Conservation (phyloP, 1,140 invertebrate species). For the Lepidurus apus region DNA sequence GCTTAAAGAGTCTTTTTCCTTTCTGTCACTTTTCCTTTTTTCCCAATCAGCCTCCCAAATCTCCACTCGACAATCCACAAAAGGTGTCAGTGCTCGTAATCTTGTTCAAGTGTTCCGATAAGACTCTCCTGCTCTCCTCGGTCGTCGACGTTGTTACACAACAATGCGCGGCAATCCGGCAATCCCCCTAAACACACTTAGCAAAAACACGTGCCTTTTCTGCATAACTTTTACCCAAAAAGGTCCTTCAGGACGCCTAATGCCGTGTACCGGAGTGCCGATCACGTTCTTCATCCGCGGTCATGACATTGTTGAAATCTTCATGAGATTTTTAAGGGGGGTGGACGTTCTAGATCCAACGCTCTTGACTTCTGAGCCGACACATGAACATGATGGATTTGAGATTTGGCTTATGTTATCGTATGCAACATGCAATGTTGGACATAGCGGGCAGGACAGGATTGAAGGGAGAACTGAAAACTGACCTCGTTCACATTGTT, state of each 20-base stretch:
- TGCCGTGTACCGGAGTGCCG: neutral
- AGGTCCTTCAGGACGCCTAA: neutral
- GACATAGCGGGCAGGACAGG: neutral
- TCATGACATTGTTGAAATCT: neutral
- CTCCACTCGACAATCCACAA: neutral
- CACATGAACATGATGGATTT: neutral
- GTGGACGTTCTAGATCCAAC: neutral
- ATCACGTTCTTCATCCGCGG: neutral
- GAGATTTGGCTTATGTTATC: neutral
- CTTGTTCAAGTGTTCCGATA: neutral
- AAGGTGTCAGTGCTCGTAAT: conserved; percentile 5
- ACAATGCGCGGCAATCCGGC: neutral
- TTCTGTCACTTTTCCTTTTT: too few relatives aligned
- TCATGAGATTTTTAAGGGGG: neutral
- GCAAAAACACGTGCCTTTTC: neutral
- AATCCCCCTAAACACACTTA: neutral
- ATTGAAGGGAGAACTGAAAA: neutral
- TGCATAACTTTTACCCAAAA: neutral
- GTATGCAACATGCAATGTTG: neutral
- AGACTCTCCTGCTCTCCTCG: neutral
- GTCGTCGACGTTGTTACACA: neutral
- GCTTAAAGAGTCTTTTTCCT: too few relatives aligned
- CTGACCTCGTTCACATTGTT: neutral
- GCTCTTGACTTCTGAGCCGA: neutral
- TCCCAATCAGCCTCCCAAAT: neutral